Percentiles rank a stretch among this genome's conserved stretches.
Conservation (phyloP, 2,113 vertebrate species). For the Chaenocephalus aceratus region DNA sequence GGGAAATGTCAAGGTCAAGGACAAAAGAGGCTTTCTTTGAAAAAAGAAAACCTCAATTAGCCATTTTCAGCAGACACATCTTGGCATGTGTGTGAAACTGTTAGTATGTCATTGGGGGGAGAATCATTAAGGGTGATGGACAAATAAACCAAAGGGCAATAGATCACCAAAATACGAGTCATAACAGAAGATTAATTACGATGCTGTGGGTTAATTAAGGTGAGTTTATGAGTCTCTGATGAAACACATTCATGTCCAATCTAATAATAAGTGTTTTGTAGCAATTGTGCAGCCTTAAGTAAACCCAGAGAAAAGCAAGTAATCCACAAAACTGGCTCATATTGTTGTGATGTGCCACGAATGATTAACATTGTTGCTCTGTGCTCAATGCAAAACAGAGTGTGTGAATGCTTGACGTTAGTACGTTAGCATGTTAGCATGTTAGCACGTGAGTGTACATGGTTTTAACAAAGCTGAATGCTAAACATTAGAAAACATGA, state of each 20-base stretch:
- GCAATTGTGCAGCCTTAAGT: slow-evolving; percentile 15
- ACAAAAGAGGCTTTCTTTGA: slow-evolving; percentile 48
- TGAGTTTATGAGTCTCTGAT: slow-evolving; percentile 4
- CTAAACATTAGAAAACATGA: slow-evolving; percentile 17
- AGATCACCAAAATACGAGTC: slow-evolving; percentile 38
- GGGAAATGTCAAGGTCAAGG: slow-evolving; percentile 58
- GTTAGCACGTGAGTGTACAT: slow-evolving; percentile 22
- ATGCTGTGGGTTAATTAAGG: slow-evolving; percentile 12
- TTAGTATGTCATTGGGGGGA: slow-evolving; percentile 19
- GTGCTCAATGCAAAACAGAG: slow-evolving; percentile 24
- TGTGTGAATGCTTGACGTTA: slow-evolving; percentile 7
- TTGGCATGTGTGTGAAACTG: slow-evolving; percentile 48
- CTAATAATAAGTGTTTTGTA: slow-evolving; percentile 7
- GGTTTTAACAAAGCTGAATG: slow-evolving; percentile 18
- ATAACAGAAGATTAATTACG: slow-evolving; percentile 29
- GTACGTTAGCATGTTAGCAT: too few species aligned
- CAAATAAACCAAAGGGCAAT: slow-evolving; percentile 24
- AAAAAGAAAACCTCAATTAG: slow-evolving; percentile 38
- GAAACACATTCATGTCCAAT: slow-evolving; percentile 2
- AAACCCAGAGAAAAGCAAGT: slow-evolving; percentile 28
- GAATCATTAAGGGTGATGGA: slow-evolving; percentile 26
- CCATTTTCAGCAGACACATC: slow-evolving; percentile 17
- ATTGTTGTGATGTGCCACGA: slow-evolving; percentile 48
- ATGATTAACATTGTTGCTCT: slow-evolving; percentile 27
- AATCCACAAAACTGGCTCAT: slow-evolving; percentile 10